Base-by-base conservation (phyloP, 2,113 vertebrate species). In the Rhodinocichla rosea region DNA sequence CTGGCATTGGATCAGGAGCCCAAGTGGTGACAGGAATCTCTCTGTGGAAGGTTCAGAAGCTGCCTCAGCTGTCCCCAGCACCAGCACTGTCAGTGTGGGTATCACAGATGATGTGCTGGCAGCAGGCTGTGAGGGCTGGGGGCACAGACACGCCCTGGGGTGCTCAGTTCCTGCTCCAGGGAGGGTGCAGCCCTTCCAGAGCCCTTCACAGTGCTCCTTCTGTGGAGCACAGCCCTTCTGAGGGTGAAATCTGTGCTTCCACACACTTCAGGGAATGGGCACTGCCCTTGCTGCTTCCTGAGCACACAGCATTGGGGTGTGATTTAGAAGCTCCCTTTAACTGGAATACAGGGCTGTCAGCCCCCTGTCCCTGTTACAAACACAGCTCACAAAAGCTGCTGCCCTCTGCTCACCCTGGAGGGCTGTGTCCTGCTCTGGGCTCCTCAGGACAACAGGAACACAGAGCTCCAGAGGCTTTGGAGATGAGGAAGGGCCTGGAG, bases 401-500 rank as follows among this genome's bases (percentile, higher is more conserved):
- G 67, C 11, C 32, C 75, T 22, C 57, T 80, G 57, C 76, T 23
- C 63, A 42, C 22, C 35, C 42, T 50, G 50, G 4, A 18, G 57
- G 4, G 57, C 65, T 80, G 18, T 7, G 14, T 16, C 26, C 67
- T 27, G 40, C 32, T 23, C 85, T 56, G 57, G 56, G 13, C 57
- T 80, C 42, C 67, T 26, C 49, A 26, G 85, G 30, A 30, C 56
- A 47, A 7, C 11, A 40, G 75, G 65, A 13, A 55, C 30, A 35
- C 0, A 1, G 20, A 65, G 86, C 42, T 63, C 14, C 9, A 1
- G 30, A 55, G 56, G 13, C 65, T 47, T 1, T 3, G 2, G 49
- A 32, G 30, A 5, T 56, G 57, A 47, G 35, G 30, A 71, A 4
- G 50, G 26, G 35, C 27, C 75, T 65, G 59, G 32, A 73, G 18